Percentiles rank a stretch among this genome's conserved stretches.
These are phyloP conservation scores for Girardinichthys multiradiatus DNA, from an alignment of 2,113 vertebrate species.

Conservation along the genomic window DNA sequence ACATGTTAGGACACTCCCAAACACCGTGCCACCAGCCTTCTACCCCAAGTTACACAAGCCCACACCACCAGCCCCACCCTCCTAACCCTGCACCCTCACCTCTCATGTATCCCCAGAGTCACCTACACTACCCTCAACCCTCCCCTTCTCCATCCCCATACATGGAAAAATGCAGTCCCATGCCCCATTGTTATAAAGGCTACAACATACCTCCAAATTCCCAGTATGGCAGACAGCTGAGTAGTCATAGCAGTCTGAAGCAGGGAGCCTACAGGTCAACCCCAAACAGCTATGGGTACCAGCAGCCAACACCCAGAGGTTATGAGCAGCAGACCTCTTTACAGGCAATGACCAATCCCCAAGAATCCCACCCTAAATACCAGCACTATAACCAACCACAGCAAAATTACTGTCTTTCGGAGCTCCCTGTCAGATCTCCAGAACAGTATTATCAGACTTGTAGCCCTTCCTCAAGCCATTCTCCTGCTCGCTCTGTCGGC, in stretches of 20 bases:
- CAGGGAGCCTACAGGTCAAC: constrained; percentile 78
- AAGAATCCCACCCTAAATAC: constrained; percentile 90
- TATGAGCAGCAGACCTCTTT: constrained; percentile 86
- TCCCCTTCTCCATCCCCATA: constrained; percentile 86
- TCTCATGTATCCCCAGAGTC: constrained; percentile 88
- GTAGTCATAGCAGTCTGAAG: constrained; percentile 82
- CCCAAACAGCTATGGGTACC: constrained; percentile 88
- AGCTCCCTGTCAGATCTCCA: constrained; percentile 88
- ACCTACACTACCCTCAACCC: constrained; percentile 90
- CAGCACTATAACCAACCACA: constrained; percentile 92
- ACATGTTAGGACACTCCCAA: constrained; percentile 85
- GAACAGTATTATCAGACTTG: constrained; percentile 99
- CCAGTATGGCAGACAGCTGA: constrained; percentile 86
- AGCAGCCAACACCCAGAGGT: constrained; percentile 81
- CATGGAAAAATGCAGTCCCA: constrained; percentile 86
- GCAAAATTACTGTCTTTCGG: constrained; percentile 91
- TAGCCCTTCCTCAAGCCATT: constrained; percentile 94
- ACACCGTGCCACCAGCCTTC: constrained; percentile 87
- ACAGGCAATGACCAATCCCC: constrained; percentile 84
- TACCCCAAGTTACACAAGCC: constrained; percentile 87
- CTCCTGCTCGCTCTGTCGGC: constrained; percentile 92
- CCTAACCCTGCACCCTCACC: constrained; percentile 85
- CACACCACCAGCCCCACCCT: constrained; percentile 89
- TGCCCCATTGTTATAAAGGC: constrained; percentile 90
- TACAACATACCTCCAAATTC: constrained; percentile 86